Percentiles rank a stretch among this genome's conserved stretches.
Conservation (phyloP, 1,140 invertebrate genomes). For the Acarapis woodi region DNA sequence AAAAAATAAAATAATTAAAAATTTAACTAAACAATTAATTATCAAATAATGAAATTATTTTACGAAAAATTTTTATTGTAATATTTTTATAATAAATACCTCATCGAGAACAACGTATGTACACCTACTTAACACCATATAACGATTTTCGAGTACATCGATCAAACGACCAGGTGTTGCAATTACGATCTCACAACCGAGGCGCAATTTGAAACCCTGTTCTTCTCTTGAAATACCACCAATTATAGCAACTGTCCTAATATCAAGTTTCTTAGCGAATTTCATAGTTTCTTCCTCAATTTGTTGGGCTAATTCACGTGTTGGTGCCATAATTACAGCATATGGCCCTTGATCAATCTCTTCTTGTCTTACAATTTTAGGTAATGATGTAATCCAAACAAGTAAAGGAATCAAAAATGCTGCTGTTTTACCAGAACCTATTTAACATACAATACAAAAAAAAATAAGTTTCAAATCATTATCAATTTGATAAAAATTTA, state of each 20-base stretch:
- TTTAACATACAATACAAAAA: too few species aligned
- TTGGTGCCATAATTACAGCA: slow-evolving; percentile 92
- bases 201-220: slow-evolving; percentile 77
- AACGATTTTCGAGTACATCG: slow-evolving; percentile 86
- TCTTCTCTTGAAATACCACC: slow-evolving; percentile 91
- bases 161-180: slow-evolving; percentile 96
- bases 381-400: slow-evolving; percentile 89
- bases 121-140: slow-evolving; percentile 71
- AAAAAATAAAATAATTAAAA: slow-evolving; percentile 4
- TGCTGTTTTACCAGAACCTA: slow-evolving; percentile 88
- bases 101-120: slow-evolving; percentile 34
- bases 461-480: too few species aligned
- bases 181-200: slow-evolving; percentile 99
- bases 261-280: slow-evolving; percentile 77
- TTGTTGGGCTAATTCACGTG: slow-evolving; percentile 93
- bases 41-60: slow-evolving; percentile 1
- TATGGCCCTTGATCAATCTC: slow-evolving; percentile 57
- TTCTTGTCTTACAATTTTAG: slow-evolving; percentile 28
- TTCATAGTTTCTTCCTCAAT: slow-evolving; percentile 98
- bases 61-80: slow-evolving; percentile 12
- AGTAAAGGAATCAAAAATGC: slow-evolving; percentile 92
- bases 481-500: too few species aligned
- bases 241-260: slow-evolving; percentile 88
- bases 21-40: slow-evolving; percentile 31
- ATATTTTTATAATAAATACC: too few species aligned